Evolutionary conservation across 2,797 vertebrate genomes (phyloP), one percentile per base, ranked within the genome.

Genomic region (Semaprochilodus insignis): DNA sequence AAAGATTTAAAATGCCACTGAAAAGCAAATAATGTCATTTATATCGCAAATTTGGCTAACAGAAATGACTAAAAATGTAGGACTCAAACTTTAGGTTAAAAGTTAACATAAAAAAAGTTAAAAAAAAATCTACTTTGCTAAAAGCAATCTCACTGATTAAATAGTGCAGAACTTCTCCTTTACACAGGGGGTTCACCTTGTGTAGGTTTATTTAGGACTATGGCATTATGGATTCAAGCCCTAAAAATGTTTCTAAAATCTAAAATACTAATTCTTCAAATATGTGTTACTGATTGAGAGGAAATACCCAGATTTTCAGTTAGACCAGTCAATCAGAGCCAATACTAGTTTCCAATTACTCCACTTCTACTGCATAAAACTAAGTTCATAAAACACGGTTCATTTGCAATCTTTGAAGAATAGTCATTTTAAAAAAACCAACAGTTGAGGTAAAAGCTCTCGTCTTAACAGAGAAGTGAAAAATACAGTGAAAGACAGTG

Each of bases 361-460:
- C 44, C 65, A 51, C 40, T 19, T 55, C 74, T 74, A 59, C 69
- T 40, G 21, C 76, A 78, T 55, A 54, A 75, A 67, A 67, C 51
- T 62, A 23, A 23, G 14, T 54, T 36, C 31, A 74, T 69, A 83
- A 79, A 69, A 74, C 34, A 60, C 1, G 21, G n/a, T 75, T 59
- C 17, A 36, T 78, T 34, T 44, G 74, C 27, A 1, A 66, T 31
- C 40, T 1, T 67, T 36, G 17, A 62, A 17, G 2, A 31, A 60
- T 23, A 62, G 51, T 76, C 51, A 51, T 40, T 7, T 31, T 21
- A 67, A 36, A 73, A 71, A 5, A 31, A 36, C 31, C 44, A 71
- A 10, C 25, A 6, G 52, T 19, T 74, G 82, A 83, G 82, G 82
- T 83, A 83, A 83, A 75, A 78, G 40, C 48, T 77, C 23, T 52